Percentiles rank a stretch among this genome's conserved stretches.
These are phyloP conservation scores for Apamea anceps DNA, from an alignment of 2,888 invertebrate species.

Conservation along the genomic window DNA sequence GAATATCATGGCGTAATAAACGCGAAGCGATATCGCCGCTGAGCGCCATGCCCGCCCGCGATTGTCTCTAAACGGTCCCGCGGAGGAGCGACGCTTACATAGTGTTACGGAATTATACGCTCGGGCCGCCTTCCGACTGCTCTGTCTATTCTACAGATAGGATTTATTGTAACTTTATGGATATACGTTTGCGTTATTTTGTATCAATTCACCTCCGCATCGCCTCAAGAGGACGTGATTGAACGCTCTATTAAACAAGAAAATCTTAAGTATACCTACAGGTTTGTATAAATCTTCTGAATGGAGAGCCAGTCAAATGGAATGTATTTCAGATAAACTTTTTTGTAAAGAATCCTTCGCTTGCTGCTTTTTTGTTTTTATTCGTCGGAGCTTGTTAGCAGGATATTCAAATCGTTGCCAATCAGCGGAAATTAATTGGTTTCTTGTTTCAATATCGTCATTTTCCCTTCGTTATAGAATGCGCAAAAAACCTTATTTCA, in stretches of 20 bases:
- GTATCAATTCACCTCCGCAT: constrained; percentile 16
- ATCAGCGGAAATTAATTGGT: constrained; percentile 68
- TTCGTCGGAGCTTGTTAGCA: constrained; percentile 60
- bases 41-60: constrained; percentile 36
- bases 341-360: constrained; percentile 42
- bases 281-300: constrained; percentile 42
- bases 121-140: constrained; percentile 22
- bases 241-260: constrained; percentile 47
- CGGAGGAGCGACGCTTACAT: constrained; percentile 37
- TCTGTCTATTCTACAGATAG: constrained; percentile 17
- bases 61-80: constrained; percentile 35
- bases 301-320: constrained; percentile 52
- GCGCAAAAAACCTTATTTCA: constrained; percentile 47
- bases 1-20: constrained; percentile 65
- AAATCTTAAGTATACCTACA: constrained; percentile 33
- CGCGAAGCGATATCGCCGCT: constrained; percentile 57
- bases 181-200: constrained; percentile 25
- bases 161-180: constrained; percentile 16
- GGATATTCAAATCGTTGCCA: constrained; percentile 65
- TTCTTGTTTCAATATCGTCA: constrained; percentile 63
- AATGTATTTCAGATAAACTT: constrained; percentile 59
- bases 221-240: constrained; percentile 18
- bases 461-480: constrained; percentile 56
- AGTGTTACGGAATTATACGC: constrained; percentile 47
- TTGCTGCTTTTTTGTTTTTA: constrained; percentile 59